Percentiles rank a stretch among this genome's conserved stretches.
phyloP scores from a whole-genome alignment of 2,888 invertebrate genomes.

The Idaea straminata region DNA sequence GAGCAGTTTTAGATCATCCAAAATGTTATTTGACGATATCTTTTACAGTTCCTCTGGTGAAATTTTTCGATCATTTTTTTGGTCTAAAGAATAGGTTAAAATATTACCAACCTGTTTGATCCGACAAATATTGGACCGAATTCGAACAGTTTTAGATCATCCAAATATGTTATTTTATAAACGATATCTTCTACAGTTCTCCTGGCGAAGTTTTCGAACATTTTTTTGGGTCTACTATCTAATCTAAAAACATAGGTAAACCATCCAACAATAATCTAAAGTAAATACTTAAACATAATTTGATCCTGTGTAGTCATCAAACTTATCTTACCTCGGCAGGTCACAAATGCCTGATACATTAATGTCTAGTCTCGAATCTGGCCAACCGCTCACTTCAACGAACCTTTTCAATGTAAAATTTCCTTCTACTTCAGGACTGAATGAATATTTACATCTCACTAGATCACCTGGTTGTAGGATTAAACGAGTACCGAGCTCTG shows the following conservation, averaged over 20 bases:
- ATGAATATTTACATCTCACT: constrained; percentile 68
- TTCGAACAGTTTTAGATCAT: constrained; percentile 66
- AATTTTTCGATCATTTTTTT: constrained; percentile 73
- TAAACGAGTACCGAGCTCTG: constrained; percentile 49
- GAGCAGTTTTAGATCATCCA: constrained; percentile 63
- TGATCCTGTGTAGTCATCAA: not conserved
- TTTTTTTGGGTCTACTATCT: constrained; percentile 71
- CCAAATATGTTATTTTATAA: constrained; percentile 67
- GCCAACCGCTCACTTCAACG: constrained; percentile 72
- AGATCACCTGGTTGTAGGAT: constrained; percentile 65
- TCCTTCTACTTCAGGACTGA: constrained; percentile 64
- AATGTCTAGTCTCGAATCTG: constrained; percentile 61
- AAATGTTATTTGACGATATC: constrained; percentile 58
- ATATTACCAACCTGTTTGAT: constrained; percentile 43
- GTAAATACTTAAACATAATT: constrained; percentile 2
- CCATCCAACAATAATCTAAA: not conserved
- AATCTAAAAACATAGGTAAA: constrained; percentile 45
- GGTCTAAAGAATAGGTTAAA: constrained; percentile 45
- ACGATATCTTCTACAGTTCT: constrained; percentile 58
- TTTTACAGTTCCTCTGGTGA: constrained; percentile 57
- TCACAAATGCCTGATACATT: constrained; percentile 64
- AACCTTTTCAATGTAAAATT: constrained; percentile 60
- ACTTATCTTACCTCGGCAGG: constrained; percentile 55
- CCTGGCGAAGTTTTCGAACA: constrained; percentile 68
- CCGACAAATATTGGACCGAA: constrained; percentile 73